A percentile compares a stretch with the other conserved stretches of the same genome.
Evolutionary conservation across 1,140 invertebrate genomes (phyloP).

Genomic region (Batillaria attramentaria): DNA sequence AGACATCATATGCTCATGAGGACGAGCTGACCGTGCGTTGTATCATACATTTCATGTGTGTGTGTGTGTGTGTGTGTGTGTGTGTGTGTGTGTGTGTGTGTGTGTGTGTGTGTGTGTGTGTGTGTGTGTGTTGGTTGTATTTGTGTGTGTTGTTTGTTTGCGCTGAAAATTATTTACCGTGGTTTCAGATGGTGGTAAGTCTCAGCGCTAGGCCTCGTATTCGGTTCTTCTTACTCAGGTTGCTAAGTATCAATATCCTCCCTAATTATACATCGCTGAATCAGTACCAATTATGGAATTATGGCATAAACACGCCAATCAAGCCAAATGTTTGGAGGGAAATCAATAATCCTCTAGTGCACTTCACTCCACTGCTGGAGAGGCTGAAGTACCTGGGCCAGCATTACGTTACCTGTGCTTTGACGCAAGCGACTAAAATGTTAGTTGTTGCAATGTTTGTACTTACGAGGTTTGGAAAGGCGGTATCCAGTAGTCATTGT

Average conservation of each 20-base stretch:
- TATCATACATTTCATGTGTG: too few relatives aligned
- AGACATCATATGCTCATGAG: too few relatives aligned
- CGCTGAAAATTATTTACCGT: background rate
- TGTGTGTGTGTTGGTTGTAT: background rate
- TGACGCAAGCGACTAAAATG: too few relatives aligned
- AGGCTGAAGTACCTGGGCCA: too few relatives aligned
- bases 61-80: constrained; percentile 1
- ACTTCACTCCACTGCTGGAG: too few relatives aligned
- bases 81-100: background rate
- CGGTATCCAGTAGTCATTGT: constrained; percentile 53
- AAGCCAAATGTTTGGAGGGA: too few relatives aligned
- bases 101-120: background rate
- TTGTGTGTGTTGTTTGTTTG: constrained; percentile 11
- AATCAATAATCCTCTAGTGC: too few relatives aligned
- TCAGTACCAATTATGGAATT: too few relatives aligned
- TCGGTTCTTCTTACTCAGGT: background rate
- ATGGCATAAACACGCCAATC: too few relatives aligned
- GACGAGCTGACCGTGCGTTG: too few relatives aligned
- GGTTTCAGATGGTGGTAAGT: background rate
- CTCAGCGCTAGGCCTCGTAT: background rate
- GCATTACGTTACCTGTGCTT: too few relatives aligned
- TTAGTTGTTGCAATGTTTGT: too few relatives aligned
- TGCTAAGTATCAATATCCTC: background rate
- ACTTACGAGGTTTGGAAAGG: constrained; percentile 28
- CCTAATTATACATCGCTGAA: background rate